Evolutionary conservation across 1,140 invertebrate genomes (phyloP), one percentile per base, ranked within the genome.

Genomic region (Sipha flava): DNA sequence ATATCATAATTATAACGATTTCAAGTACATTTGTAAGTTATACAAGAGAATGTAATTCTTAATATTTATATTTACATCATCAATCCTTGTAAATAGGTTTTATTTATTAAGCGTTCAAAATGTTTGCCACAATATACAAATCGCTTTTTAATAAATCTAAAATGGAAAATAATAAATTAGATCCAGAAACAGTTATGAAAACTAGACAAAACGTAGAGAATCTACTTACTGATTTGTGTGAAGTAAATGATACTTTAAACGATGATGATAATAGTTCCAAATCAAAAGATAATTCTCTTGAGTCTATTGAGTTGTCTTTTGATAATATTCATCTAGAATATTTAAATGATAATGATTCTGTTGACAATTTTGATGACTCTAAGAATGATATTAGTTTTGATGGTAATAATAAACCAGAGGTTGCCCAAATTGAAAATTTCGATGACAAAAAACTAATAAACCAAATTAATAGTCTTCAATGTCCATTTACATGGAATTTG

Each of bases 401-500:
- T n/a, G 49, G 3, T 40, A 34, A 54, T 59, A 77, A 57, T 10
- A 40, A 59, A 43, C 21, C 7, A 57, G 7, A 1, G 0, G 3
- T 5, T 26, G 23, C 2, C 5, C 31, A 2, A 12, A 37, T 23
- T 29, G 4, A 37, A 37, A 12, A 54, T 54, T 4, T 10, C 3
- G 5, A 10, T 5, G 23, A 23, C 16, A 57, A 14, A 26, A 77
- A 59, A 5, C 26, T 9, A 18, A 26, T 10, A 1, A 40, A 26
- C 1, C 12, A 77, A 77, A 77, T 77, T 12, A 59, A 43, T 10
- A 26, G 6, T 43, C 18, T 77, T 9, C 73, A 77, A 4, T 77
- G 73, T 43, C 43, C 43, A n/a, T 77, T 77, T 77, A 57, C 52
- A 0, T 77, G 73, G 73, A 77, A 77, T 1, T 37, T 77, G 43